Conservation (phyloP, 2,888 invertebrate genomes). For the Orgyia antiqua region DNA sequence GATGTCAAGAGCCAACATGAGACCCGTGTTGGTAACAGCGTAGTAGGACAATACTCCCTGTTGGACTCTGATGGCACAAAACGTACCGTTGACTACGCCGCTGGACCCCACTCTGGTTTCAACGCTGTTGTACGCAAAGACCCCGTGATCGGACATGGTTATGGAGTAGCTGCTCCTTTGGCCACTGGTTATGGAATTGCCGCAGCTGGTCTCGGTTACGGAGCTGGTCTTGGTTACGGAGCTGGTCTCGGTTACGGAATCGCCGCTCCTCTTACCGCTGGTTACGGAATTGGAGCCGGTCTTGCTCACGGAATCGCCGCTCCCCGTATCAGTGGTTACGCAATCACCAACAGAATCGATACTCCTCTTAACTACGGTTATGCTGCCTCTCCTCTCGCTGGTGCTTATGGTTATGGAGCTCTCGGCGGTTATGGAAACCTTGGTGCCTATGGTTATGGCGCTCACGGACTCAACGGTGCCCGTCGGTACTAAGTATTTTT, state of each 20-base stretch:
- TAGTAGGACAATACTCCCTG: conserved; percentile 70
- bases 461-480: conserved; percentile 28
- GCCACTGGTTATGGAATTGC: conserved; percentile 29
- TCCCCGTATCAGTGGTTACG: conserved; percentile 12
- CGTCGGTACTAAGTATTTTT: conserved; percentile 29
- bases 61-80: conserved; percentile 79
- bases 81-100: conserved; percentile 77
- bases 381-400: conserved; percentile 22
- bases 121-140: conserved; percentile 75
- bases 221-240: neutral
- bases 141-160: conserved; percentile 32
- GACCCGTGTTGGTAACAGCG: conserved; percentile 79
- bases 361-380: conserved; percentile 22
- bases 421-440: conserved; percentile 19
- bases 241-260: conserved; percentile 26
- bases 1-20: conserved; percentile 79
- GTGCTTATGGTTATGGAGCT: conserved; percentile 19
- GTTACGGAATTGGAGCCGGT: neutral
- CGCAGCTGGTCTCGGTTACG: neutral
- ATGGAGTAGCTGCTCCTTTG: conserved; percentile 14
- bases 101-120: conserved; percentile 72
- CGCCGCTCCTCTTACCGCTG: conserved; percentile 24
- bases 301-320: conserved; percentile 24
- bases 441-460: conserved; percentile 20
- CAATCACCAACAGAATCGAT: conserved; percentile 11